Percentiles rank a stretch among this genome's conserved stretches.
These are phyloP conservation scores for Eptatretus atami DNA, from an alignment of 2,797 vertebrate species.

Conservation along the genomic window DNA sequence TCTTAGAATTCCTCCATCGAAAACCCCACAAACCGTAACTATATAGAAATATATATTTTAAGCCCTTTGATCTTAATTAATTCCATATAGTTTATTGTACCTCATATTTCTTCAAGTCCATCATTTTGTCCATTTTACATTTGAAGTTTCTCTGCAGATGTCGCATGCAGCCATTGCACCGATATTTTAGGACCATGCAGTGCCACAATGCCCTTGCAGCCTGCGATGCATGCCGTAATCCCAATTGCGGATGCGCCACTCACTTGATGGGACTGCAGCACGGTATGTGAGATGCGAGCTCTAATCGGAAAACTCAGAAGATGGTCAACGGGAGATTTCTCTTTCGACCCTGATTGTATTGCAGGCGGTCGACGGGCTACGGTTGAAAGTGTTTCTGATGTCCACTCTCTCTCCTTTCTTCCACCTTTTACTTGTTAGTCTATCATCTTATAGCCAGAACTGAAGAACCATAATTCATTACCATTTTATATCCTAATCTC, in stretches of 20 bases:
- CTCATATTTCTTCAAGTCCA: too few relatives aligned
- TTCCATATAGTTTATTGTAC: too few relatives aligned
- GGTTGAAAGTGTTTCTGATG: constrained; percentile 36
- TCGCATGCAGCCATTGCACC: constrained; percentile 65
- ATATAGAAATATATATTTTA: too few relatives aligned
- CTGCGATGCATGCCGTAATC: constrained; percentile 52
- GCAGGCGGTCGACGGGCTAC: constrained; percentile 43
- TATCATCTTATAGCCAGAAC: too few relatives aligned
- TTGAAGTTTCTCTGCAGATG: constrained; percentile 20
- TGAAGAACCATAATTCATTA: too few relatives aligned
- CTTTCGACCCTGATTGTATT: constrained; percentile 28
- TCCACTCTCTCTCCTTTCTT: too few relatives aligned
- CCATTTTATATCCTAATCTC: too few relatives aligned
- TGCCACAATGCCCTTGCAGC: constrained; percentile 31
- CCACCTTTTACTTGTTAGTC: too few relatives aligned
- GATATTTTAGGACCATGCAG: constrained; percentile 43
- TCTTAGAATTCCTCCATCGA: too few relatives aligned
- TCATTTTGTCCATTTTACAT: too few relatives aligned
- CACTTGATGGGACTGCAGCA: constrained; percentile 29
- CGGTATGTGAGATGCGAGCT: constrained; percentile 18
- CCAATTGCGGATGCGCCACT: constrained; percentile 27
- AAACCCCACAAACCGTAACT: too few relatives aligned
- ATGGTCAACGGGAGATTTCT: constrained; percentile 17
- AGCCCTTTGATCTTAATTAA: too few relatives aligned
- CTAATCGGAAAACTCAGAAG: constrained; percentile 14